Evolutionary conservation across 2,113 vertebrate genomes (phyloP), one percentile per base, ranked within the genome.

Genomic region (Petrocephalus zakoni): DNA sequence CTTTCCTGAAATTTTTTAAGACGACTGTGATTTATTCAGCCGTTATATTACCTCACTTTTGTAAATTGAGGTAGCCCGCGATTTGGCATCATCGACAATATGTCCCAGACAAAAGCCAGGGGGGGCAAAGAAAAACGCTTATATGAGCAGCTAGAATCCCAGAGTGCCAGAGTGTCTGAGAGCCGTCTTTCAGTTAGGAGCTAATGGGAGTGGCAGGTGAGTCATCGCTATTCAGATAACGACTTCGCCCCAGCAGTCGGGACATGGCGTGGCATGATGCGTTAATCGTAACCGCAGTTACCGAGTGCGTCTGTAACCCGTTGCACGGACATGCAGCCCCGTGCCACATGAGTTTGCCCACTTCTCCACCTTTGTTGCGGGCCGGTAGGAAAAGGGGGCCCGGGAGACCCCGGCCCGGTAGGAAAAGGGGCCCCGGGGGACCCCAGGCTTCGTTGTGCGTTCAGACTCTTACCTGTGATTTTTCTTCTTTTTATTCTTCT

Each of bases 191-290:
- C 51, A 86, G 56, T 86, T 56, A 56, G 52, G 25, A 55, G 49
- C 51, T 34, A 29, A 34, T 53, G 13, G 84, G 51, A 86, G 52
- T 52, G 84, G 11, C 84, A 22, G 84, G 22, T 85, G 83, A 85
- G 83, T 85, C 83, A 85, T 85, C 83, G 29, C 51, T 85, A 85
- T 85, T 85, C 83, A 2, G 83, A 47, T 85, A 85, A 85, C 51
- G 82, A 84, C 82, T 84, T 84, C 8, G 46, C 25, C 84, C 52
- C 17, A 13, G 49, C 25, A 86, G 15, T 86, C 25, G 29, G 84
- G 84, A 86, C 84, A 21, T 86, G 84, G 52, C 34, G 15, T 15
- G 37, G 84, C 84, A 55, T 34, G 51, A 86, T 64, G 68, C 34
- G 34, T 4, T 17, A 75, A 86, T 17, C 46, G 11, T 55, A 9